Evolutionary conservation across 2,797 vertebrate genomes (phyloP).

Genomic region (Tenualosa thibaudeaui): DNA sequence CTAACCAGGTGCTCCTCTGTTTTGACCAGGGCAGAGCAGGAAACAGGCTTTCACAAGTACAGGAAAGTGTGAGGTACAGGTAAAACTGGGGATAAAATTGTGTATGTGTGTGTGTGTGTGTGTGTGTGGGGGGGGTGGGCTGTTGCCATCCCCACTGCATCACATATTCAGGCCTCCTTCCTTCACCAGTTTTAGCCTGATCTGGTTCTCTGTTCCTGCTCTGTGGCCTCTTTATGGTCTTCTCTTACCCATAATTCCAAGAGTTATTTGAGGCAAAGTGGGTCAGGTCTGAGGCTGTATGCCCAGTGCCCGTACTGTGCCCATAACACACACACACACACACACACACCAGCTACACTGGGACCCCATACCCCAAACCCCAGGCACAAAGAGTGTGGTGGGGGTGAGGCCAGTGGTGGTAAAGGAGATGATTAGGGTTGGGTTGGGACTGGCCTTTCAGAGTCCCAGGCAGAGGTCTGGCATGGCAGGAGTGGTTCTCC

Average conservation of each 20-base stretch:
- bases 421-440: conserved; percentile 23
- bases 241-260: neutral
- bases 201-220: neutral
- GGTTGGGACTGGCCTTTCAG: conserved; percentile 42
- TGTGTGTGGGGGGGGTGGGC: neutral
- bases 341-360: no score
- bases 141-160: neutral
- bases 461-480: conserved; percentile 25
- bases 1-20: no score
- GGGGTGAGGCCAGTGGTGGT: no score
- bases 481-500: conserved; percentile 27
- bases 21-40: no score
- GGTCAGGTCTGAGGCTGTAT: neutral
- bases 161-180: neutral
- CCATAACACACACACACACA: no score
- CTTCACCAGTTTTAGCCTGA: neutral
- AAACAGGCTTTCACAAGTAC: no score
- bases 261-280: neutral
- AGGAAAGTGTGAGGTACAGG: no score
- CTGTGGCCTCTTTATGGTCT: neutral
- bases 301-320: no score
- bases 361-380: neutral
- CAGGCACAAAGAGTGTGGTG: neutral
- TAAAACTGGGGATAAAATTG: neutral
- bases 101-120: neutral